phyloP scores from a whole-genome alignment of 2,797 vertebrate genomes.

The Pyrrhura leucotis region DNA sequence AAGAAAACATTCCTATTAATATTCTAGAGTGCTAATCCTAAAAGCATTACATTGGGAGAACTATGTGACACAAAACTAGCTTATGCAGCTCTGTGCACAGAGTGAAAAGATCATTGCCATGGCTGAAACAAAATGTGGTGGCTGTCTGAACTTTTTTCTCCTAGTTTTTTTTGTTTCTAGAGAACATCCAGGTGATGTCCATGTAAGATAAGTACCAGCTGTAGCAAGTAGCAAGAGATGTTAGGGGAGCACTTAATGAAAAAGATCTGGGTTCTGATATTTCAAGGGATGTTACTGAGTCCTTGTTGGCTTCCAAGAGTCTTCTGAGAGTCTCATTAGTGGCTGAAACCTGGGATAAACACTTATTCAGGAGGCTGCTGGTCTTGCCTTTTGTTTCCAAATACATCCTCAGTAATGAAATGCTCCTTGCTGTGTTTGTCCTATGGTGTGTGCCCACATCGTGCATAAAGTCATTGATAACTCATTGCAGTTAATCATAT shows the following conservation, averaged over 20 bases:
- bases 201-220: background rate
- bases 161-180: background rate
- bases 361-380: background rate
- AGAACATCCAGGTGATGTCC: background rate
- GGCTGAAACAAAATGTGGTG: background rate
- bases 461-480: background rate
- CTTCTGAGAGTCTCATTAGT: background rate
- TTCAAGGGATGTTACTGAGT: background rate
- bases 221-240: background rate
- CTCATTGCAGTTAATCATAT: background rate
- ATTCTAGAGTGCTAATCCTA: background rate
- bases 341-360: background rate
- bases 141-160: background rate
- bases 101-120: background rate
- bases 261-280: background rate
- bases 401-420: background rate
- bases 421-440: background rate
- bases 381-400: background rate
- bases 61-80: background rate
- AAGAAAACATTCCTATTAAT: constrained; percentile 8
- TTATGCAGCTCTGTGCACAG: background rate
- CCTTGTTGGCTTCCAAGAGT: background rate
- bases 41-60: background rate
- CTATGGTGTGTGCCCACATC: background rate
- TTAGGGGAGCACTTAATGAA: background rate